A percentile compares a stretch with the other conserved stretches of the same genome.
Conservation (phyloP, 2,113 vertebrate species). For the Engraulis encrasicolus region DNA sequence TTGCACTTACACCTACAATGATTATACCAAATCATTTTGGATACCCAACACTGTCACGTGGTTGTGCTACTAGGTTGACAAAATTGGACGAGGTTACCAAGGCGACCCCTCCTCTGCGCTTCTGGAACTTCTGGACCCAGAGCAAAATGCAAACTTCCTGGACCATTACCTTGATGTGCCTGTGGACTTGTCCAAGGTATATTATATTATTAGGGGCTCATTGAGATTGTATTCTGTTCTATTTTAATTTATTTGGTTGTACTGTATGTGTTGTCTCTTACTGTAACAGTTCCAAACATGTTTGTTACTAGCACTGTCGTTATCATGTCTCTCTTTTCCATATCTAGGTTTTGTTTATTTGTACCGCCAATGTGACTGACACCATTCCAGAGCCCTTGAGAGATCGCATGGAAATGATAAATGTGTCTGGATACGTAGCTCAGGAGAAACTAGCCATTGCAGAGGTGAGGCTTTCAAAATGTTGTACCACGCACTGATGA, state of each 20-base stretch:
- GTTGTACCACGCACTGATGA: too few relatives aligned
- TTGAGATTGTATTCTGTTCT: background rate
- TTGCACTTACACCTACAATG: too few relatives aligned
- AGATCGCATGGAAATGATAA: conserved; percentile 99
- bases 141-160: conserved; percentile 95
- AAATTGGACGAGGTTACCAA: conserved; percentile 97
- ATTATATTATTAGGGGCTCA: background rate
- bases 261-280: too few relatives aligned
- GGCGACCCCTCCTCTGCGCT: conserved; percentile 94
- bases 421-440: conserved; percentile 93
- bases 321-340: background rate
- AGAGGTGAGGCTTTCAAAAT: conserved; percentile 75
- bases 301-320: background rate
- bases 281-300: too few relatives aligned
- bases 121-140: conserved; percentile 92
- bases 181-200: conserved; percentile 94
- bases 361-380: conserved; percentile 92
- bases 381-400: conserved; percentile 95
- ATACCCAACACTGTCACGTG: background rate
- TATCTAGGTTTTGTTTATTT: conserved; percentile 93
- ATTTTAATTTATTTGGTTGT: too few relatives aligned
- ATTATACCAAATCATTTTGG: background rate
- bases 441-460: conserved; percentile 97
- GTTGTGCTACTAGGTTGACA: conserved; percentile 87
- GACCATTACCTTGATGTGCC: conserved; percentile 98